Evolutionary conservation across 1,140 invertebrate genomes (phyloP).

Genomic region (Monomorium pharaonis): DNA sequence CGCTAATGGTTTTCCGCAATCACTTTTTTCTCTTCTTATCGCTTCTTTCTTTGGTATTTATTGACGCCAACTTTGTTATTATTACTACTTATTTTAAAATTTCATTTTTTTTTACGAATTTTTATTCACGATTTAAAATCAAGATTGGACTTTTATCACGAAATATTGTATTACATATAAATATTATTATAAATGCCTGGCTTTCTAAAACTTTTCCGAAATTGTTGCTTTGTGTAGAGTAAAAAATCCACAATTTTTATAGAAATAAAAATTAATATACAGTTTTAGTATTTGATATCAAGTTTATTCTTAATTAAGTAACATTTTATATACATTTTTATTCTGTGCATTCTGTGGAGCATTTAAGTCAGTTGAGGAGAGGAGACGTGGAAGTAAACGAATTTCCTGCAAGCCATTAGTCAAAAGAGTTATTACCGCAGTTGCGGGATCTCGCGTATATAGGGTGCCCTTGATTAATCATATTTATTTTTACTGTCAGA

Average conservation of each 20-base stretch:
- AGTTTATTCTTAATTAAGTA: neutral
- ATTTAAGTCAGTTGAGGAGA: constrained; percentile 15
- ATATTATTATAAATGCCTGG: neutral
- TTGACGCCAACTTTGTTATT: constrained; percentile 16
- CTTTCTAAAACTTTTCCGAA: neutral
- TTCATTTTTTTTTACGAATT: neutral
- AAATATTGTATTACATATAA: neutral
- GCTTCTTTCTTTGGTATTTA: neutral
- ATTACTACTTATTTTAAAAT: neutral
- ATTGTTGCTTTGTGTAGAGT: too few relatives aligned
- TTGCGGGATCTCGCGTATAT: constrained; percentile 1
- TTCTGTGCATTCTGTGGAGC: neutral
- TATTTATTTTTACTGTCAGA: neutral
- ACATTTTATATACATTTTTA: constrained; percentile 28
- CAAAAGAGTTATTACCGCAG: constrained; percentile 43
- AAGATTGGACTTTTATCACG: neutral
- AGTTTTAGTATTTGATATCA: neutral
- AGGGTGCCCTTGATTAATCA: constrained; percentile 32
- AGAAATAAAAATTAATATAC: neutral
- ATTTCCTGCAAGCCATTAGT: constrained; percentile 43
- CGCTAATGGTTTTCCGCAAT: neutral
- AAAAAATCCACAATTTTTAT: too few relatives aligned
- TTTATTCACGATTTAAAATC: neutral
- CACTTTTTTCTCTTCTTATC: neutral
- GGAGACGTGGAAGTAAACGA: constrained; percentile 16